Conservation (phyloP, 2,113 vertebrate species). For the Festucalex cinctus region DNA sequence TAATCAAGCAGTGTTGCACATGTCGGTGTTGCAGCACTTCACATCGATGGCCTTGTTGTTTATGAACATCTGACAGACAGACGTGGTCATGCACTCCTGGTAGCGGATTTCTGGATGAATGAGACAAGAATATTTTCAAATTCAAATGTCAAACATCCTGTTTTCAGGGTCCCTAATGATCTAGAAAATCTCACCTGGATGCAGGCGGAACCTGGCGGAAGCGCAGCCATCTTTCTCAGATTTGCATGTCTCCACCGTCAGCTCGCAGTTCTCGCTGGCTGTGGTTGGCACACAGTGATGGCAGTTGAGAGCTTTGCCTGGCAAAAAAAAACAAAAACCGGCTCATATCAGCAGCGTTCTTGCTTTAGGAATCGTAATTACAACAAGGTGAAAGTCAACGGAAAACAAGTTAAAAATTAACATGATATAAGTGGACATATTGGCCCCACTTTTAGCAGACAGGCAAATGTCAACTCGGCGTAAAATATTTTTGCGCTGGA, state of each 20-base stretch:
- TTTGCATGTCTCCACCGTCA: constrained; percentile 46
- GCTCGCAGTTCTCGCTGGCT: constrained; percentile 51
- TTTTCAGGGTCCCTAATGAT: neutral
- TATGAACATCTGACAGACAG: constrained; percentile 59
- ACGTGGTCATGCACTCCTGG: constrained; percentile 68
- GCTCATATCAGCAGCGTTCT: too few species aligned
- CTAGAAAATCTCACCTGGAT: constrained; percentile 54
- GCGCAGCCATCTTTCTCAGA: constrained; percentile 59
- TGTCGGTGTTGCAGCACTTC: constrained; percentile 59
- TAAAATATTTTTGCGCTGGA: too few species aligned
- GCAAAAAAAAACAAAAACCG: neutral
- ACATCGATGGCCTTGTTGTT: constrained; percentile 60
- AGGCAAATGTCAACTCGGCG: too few species aligned
- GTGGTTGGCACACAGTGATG: constrained; percentile 49
- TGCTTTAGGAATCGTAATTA: too few species aligned
- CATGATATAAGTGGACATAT: too few species aligned
- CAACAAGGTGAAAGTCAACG: too few species aligned
- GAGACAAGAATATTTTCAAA: neutral
- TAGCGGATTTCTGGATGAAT: constrained; percentile 50
- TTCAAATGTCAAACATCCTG: neutral
- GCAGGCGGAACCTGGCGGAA: constrained; percentile 48
- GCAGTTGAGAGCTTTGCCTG: constrained; percentile 65
- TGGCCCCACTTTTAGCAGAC: too few species aligned
- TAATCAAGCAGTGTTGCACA: constrained; percentile 66
- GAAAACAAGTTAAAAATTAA: too few species aligned